Base-by-base conservation (phyloP, 2,888 invertebrate genomes). In the Peribatodes rhomboidaria region DNA sequence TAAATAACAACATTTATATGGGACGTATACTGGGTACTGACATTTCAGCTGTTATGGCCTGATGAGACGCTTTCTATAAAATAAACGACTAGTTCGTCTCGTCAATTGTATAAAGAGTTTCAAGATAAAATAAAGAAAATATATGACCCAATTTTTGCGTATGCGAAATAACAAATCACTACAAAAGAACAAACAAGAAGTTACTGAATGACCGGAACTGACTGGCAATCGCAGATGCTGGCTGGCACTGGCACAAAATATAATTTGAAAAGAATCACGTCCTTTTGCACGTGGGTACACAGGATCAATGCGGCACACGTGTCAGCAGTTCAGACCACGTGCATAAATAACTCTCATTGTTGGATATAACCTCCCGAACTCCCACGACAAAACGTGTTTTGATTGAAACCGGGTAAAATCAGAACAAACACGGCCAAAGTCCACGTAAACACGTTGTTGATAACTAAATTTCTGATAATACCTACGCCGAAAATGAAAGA, bases 281-380 rank as follows among this genome's bases (percentile, higher is more conserved):
- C 18, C 49, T 54, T 66, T 63, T 50, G 46, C 61, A 78, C 70
- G 68, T 75, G 72, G 61, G 56, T 53, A 37, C 61, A 49, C 62
- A 60, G 54, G 65, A 55, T 63, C 71, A 78, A 80, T 82, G 27
- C 39, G 68, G 64, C 83, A 84, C 84, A 86, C 68, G 74, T 58
- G 42, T 57, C 69, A 69, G 58, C 31, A 64, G 60, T 71, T 79
- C 20, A 13, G 7, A 9, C 42, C 63, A 81, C 84, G 82, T 82
- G 83, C 72, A 74, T 71, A 79, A 37, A 39, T 49, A 84, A 79
- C 67, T 69, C 50, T 68, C 69, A 77, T 80, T 81, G 79, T 83
- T 58, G 52, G 52, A 41, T 44, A 72, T 66, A 27, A 55, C 61
- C 69, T 68, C 70, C 67, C 35, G 61, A 74, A 75, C 74, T 73